Base-by-base conservation (phyloP, 2,113 vertebrate species). In the Aspiorhynchus laticeps region DNA sequence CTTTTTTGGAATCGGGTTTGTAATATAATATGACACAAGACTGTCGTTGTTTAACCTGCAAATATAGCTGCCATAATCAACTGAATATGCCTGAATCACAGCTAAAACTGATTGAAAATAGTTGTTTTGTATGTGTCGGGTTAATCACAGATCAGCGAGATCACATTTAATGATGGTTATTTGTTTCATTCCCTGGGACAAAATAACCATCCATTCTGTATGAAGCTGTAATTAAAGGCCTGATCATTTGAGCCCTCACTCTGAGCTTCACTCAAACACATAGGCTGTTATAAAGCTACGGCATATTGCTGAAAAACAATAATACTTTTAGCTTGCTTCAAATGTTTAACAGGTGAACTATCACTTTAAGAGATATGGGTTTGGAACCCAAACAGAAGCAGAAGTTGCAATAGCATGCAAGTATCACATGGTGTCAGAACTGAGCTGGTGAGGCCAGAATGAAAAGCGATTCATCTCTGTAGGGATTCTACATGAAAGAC, bases 371-470 rank as follows among this genome's bases (percentile, higher is more conserved):
- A 41, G 19, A 74, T 14, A 28, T 43, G 24, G 14, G 7, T 26
- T 81, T 33, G 51, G 21, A 80, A 79, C 9, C 76, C 26, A 84
- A 51, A 10, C 77, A 41, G 19, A 77, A 67, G 71, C 14, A 67
- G 19, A 86, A 31, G n/a, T 19, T 81, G 87, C 46, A 88, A 71
- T 87, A 85, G 21, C 82, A 43, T 19, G 28, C 15, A 31, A 15
- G 28, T 51, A 26, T 63, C 87, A 88, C 87, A 24, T 53, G 85
- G 85, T 88, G 87, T 86, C 89, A 90, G 87, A 61, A 33, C 56
- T 71, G 84, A 79, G 87, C 75, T 83, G 48, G 74, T 80, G 19
- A 74, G 61, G 12, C 21, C 5, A 38, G 83, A 83, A 67, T 73
- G 21, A 88, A 67, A 46, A 71, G 43, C 24, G 51, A 61, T 84